phyloP scores from a whole-genome alignment of 2,888 invertebrate genomes.

The Bembecia ichneumoniformis region DNA sequence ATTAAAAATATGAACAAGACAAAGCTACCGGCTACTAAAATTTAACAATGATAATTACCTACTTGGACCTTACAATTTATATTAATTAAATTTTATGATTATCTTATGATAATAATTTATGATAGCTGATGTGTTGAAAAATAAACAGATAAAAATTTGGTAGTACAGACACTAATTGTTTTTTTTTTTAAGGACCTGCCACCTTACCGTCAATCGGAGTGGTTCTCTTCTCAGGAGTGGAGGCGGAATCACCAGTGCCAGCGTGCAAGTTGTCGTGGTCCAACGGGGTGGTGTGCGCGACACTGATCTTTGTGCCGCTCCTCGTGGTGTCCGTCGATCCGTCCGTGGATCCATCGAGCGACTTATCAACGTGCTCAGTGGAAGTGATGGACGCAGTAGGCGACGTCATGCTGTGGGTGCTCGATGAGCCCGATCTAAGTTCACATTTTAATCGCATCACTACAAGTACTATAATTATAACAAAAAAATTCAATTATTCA shows the following conservation, averaged over 20 bases:
- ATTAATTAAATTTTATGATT: too few species aligned
- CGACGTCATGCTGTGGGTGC: conserved; percentile 56
- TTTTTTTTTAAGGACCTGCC: too few species aligned
- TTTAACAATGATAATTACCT: too few species aligned
- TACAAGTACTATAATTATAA: background rate
- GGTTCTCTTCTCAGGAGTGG: conserved; percentile 41
- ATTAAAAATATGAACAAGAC: too few species aligned
- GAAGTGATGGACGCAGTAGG: conserved; percentile 35
- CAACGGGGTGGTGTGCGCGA: conserved; percentile 33
- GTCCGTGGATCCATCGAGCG: conserved; percentile 36
- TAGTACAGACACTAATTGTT: too few species aligned
- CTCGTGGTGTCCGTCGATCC: conserved; percentile 21
- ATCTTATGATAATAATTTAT: too few species aligned
- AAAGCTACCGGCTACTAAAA: too few species aligned
- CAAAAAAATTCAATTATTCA: background rate
- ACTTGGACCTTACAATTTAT: too few species aligned
- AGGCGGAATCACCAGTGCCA: conserved; percentile 37
- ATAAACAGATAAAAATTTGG: too few species aligned
- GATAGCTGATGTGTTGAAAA: too few species aligned
- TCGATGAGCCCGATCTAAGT: conserved; percentile 42
- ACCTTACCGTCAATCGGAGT: conserved; percentile 51
- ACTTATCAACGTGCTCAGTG: conserved; percentile 40
- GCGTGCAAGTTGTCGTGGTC: conserved; percentile 62
- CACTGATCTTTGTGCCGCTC: conserved; percentile 18
- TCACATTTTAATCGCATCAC: too few species aligned